Evolutionary conservation across 2,888 invertebrate species (phyloP).

Genomic region (Urechis unicinctus): DNA sequence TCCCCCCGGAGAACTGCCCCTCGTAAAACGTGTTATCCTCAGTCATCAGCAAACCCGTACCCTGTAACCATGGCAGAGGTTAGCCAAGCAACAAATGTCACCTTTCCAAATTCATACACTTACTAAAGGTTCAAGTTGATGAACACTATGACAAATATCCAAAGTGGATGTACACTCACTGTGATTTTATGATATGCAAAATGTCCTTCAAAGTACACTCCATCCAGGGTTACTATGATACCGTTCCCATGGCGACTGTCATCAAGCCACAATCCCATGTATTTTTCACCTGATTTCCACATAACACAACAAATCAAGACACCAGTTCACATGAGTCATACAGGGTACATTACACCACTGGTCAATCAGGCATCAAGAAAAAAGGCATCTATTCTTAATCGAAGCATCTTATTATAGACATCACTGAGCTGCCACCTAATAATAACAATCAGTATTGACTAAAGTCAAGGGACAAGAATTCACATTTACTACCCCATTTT

Average conservation of each 20-base stretch:
- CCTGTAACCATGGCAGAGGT: slow-evolving; percentile 54
- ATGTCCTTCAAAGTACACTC: slow-evolving; percentile 83
- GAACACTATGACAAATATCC: not conserved
- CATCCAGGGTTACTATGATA: slow-evolving; percentile 78
- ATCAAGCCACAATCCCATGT: slow-evolving; percentile 81
- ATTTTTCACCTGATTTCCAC: slow-evolving; percentile 64
- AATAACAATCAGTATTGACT: no score
- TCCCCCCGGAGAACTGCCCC: slow-evolving; percentile 73
- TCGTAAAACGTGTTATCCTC: slow-evolving; percentile 84
- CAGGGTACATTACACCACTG: no score
- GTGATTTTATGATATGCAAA: slow-evolving; percentile 67
- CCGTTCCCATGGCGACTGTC: slow-evolving; percentile 79
- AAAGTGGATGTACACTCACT: slow-evolving; percentile 52
- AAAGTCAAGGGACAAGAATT: no score
- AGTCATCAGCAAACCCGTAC: slow-evolving; percentile 80
- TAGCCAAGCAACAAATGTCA: not conserved
- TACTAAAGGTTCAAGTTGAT: not conserved
- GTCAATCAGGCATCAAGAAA: no score
- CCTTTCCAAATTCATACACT: slow-evolving; percentile 1
- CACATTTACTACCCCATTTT: no score
- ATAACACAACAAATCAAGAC: not conserved
- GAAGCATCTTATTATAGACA: no score
- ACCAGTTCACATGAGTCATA: no score
- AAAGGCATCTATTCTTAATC: no score
- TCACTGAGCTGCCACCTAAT: no score